A percentile compares a stretch with the other conserved stretches of the same genome.
Evolutionary conservation across 2,888 invertebrate genomes (phyloP).

Genomic region (Venusia cambrica): DNA sequence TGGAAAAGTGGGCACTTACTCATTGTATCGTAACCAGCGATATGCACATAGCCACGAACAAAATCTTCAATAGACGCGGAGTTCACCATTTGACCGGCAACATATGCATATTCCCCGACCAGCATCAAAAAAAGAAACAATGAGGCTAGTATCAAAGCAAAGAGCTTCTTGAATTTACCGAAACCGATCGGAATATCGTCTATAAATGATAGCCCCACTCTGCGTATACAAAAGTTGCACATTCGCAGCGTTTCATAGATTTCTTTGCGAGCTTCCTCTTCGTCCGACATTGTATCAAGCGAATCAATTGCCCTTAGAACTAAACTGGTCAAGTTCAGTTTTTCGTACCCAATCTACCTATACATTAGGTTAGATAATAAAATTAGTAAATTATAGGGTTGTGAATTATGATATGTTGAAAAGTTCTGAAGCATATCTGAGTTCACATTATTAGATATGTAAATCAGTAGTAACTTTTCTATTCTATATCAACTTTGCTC

Average conservation of each 20-base stretch:
- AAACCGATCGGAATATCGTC: conserved; percentile 40
- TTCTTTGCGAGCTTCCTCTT: conserved; percentile 38
- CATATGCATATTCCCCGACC: conserved; percentile 46
- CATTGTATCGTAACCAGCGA: conserved; percentile 59
- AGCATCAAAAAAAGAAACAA: conserved; percentile 43
- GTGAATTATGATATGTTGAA: too few relatives aligned
- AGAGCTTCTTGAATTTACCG: conserved; percentile 30
- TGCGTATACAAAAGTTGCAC: conserved; percentile 49
- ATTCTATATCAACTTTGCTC: too few relatives aligned
- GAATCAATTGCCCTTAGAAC: too few relatives aligned
- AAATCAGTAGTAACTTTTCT: too few relatives aligned
- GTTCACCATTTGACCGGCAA: conserved; percentile 40
- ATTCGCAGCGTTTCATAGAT: conserved; percentile 45
- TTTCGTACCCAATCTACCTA: too few relatives aligned
- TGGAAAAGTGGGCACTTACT: too few relatives aligned
- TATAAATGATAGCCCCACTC: conserved; percentile 50
- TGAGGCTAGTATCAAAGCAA: conserved; percentile 38
- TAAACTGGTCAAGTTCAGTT: too few relatives aligned
- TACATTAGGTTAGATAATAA: too few relatives aligned
- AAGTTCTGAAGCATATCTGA: too few relatives aligned
- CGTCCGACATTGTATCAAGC: conserved; percentile 6
- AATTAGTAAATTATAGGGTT: too few relatives aligned
- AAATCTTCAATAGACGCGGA: conserved; percentile 51
- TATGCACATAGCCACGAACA: conserved; percentile 52
- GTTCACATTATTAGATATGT: too few relatives aligned